Conservation (phyloP, 2,113 vertebrate genomes). For the Heptranchias perlo region DNA sequence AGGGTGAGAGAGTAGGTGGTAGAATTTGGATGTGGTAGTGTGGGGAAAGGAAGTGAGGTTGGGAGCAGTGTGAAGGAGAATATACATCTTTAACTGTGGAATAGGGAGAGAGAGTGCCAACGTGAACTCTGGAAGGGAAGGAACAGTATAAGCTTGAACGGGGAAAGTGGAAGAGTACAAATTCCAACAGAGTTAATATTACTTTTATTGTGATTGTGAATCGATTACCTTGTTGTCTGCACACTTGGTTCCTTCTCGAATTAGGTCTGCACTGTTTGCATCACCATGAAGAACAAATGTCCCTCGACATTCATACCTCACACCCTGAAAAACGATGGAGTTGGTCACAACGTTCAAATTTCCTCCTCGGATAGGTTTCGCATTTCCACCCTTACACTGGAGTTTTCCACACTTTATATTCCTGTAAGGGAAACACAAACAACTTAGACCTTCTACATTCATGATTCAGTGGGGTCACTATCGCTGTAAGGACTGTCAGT, state of each 20-base stretch:
- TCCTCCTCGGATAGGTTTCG: constrained; percentile 73
- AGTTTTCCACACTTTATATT: constrained; percentile 91
- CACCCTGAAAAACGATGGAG: constrained; percentile 50
- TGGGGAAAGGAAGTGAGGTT: too few relatives aligned
- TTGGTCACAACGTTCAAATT: constrained; percentile 81
- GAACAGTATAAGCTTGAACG: too few relatives aligned
- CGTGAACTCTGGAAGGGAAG: not conserved
- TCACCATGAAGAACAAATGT: constrained; percentile 81
- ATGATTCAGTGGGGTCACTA: not conserved
- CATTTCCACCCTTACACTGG: constrained; percentile 76
- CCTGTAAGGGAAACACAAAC: constrained; percentile 50
- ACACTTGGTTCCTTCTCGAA: constrained; percentile 89
- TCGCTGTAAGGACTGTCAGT: not conserved
- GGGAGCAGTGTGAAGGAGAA: constrained; percentile 11
- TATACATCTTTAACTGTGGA: not conserved
- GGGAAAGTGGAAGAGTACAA: not conserved
- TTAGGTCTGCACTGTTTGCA: constrained; percentile 84
- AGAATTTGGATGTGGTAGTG: too few relatives aligned
- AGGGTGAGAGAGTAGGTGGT: too few relatives aligned
- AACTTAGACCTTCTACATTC: not conserved
- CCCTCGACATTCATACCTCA: constrained; percentile 66
- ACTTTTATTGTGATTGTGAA: not conserved
- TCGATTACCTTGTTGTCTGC: constrained; percentile 69
- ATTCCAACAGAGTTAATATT: not conserved
- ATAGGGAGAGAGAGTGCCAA: not conserved